Evolutionary conservation across 2,113 vertebrate genomes (phyloP), one percentile per base, ranked within the genome.

Genomic region (Trochalopteron elliotii): DNA sequence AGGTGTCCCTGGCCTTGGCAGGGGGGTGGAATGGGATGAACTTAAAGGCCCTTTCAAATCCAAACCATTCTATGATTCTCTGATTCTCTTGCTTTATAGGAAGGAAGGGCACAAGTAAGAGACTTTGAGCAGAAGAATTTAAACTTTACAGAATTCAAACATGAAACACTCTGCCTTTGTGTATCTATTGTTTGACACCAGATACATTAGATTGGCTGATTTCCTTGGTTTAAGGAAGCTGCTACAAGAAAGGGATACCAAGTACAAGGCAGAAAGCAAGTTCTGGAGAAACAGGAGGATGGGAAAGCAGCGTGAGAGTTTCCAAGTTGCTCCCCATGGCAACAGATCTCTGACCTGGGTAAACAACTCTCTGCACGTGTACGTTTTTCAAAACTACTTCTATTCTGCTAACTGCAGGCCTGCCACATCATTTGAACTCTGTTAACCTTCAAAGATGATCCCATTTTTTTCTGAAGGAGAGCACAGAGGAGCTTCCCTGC

Each of bases 391-490:
- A 4, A 85, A 83, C 77, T 71, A 9, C 83, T 92, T 82, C 87
- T 33, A 49, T 68, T 74, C 83, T 45, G 44, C 78, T 75, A 42
- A 45, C 70, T 27, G 37, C 82, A 85, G 27, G 33, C 69, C 85
- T 87, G 53, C 79, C 80, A 31, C 83, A 28, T 68, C 15, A 47
- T 64, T 80, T 90, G 90, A 96, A 89, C 94, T 83, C 83, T 87
- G 13, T 94, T 93, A 94, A 93, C 86, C 91, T 92, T 85, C 67
- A 14, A 57, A 55, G 67, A 86, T 85, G 61, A 91, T 90, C 94
- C 83, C 12, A 3, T 28, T 60, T 80, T 65, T 68, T 90, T 83
- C 40, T 83, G 70, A 89, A 87, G n/a, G 44, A 40, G 61, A 87
- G 22, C 28, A 10, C 27, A 57, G 78, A 91, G 63, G 82, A 90